These are phyloP conservation scores for Coluber constrictor DNA, from an alignment of 2,797 vertebrate genomes.

Conservation along the genomic window DNA sequence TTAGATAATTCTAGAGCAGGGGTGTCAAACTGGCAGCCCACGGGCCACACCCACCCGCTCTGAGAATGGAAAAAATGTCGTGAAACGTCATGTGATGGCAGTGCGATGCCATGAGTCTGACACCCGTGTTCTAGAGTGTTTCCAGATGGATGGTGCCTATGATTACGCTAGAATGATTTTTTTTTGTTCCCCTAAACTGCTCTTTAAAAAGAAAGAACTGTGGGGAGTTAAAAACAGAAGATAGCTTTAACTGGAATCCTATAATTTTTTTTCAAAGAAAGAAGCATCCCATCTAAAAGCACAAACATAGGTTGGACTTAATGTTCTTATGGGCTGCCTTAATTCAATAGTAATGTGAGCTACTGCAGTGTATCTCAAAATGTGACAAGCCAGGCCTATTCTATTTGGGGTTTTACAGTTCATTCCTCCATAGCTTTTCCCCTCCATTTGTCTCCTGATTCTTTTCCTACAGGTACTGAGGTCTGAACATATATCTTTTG, in stretches of 20 bases:
- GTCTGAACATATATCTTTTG: background rate
- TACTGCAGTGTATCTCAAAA: background rate
- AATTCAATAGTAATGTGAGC: background rate
- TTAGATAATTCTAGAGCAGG: background rate
- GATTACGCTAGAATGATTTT: background rate
- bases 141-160: background rate
- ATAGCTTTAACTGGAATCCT: background rate
- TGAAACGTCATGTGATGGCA: background rate
- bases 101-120: background rate
- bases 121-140: background rate
- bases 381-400: background rate
- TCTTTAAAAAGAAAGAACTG: background rate
- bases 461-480: background rate
- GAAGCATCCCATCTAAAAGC: background rate
- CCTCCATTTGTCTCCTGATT: background rate
- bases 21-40: background rate
- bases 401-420: background rate
- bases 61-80: background rate
- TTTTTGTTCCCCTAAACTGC: background rate
- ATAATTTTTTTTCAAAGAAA: background rate
- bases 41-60: background rate
- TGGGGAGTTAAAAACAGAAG: background rate
- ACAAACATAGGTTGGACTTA: background rate
- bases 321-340: background rate
- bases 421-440: background rate